Evolutionary conservation across 2,888 invertebrate species (phyloP), one percentile per base, ranked within the genome.

Genomic region (Melolontha melolontha): DNA sequence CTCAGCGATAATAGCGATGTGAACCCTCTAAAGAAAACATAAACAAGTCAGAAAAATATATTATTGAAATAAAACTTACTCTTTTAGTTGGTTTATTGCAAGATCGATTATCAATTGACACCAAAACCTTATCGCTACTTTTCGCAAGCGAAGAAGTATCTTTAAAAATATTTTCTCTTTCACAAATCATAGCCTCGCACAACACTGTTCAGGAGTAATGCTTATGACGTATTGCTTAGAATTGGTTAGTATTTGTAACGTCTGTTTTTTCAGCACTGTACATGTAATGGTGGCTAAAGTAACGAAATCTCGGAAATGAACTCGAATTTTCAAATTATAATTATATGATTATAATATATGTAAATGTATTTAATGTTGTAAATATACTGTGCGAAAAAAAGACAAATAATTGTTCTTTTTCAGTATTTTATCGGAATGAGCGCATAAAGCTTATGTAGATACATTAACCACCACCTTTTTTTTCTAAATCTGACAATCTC

Each of bases 11-110:
- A 47, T 8, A 47, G 8, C 47, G 14, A 16, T 47, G 16, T 17
- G 22, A 17, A 49, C 49, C 49, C 49, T 16, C n/a, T 34, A n/a
- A 27, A 29, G 12, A 34, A 10, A 40, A 16, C 11, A 17, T 54
- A 22, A 70, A 67, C 57, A 50, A 63, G 62, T 55, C 69, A 63
- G 49, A 67, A 49, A 65, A 59, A 49, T 68, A 44, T 62, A 67
- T 68, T 54, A 49, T 49, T 34, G 40, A 44, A 65, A 47, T 5
- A 59, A 66, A 67, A 75, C 82, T 86, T 86, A 91, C 90, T 87
- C 89, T 89, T 73, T 87, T 84, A 68, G 86, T 85, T 74, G 90
- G 90, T 83, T 90, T 90, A 79, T 88, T 88, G 80, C 90, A 91
- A 74, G 90, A 89, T 82, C 90, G 86, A 75, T 88, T 88, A 83